Evolutionary conservation across 2,797 vertebrate genomes (phyloP), one percentile per base, ranked within the genome.

Genomic region (Falco peregrinus): DNA sequence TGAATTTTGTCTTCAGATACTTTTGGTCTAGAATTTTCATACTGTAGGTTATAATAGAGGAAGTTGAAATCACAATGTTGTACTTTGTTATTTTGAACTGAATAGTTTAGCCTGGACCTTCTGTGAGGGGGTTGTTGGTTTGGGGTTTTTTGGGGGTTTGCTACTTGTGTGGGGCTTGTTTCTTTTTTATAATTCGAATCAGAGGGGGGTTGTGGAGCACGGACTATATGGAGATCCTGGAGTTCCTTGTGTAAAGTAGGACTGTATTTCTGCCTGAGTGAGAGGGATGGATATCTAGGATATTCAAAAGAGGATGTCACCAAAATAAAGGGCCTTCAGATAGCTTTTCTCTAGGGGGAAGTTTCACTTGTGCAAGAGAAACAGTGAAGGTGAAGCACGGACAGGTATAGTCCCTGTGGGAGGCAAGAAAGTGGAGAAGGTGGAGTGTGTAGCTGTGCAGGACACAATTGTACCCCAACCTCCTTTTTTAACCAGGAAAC

Each of bases 51-150:
- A 39, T 47, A 69, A 50, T 7, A 45, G 25, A 60, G 35, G 33
- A 91, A 73, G 78, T 12, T 77, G 56, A 67, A 89, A 85, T 83
- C 4, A 16, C 35, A 47, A 3, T 39, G 6, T 33, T 68, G 35
- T 61, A 14, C 29, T 90, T 60, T 13, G 25, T 22, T 82, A 1
- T 68, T 84, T 73, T 76, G 19, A 80, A 48, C 43, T 5, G 29
- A 83, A 39, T 13, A 28, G 5, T 53, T 77, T 60, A 14, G 19
- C 68, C 45, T 70, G 68, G 57, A 60, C 6, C 9, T 81, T 37
- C 50, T 43, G 11, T 25, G 10, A 64, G 6, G 6, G 51, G 4
- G 3, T 35, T 4, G 19, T 18, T 83, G 19, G 0, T 1, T 31
- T 60, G 31, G n/a, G 35, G 10, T 41, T 41, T 45, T 43, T 43